Evolutionary conservation across 2,888 invertebrate genomes (phyloP), one percentile per base, ranked within the genome.

Genomic region (Apocheima hispidaria): DNA sequence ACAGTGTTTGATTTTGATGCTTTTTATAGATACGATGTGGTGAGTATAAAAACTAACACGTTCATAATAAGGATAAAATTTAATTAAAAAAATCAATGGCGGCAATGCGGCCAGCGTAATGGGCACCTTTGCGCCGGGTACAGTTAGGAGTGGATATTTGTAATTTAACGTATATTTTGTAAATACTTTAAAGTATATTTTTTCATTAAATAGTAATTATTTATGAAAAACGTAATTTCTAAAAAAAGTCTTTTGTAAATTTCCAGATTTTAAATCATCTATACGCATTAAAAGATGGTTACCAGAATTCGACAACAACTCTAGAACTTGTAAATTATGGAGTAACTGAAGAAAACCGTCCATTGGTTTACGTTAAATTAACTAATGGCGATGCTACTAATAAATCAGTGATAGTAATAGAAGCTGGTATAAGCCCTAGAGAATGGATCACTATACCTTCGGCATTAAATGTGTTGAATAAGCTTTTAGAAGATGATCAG

Each of bases 401-500:
- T 1, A 94, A 94, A 63, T 94, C 94, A 0, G 86, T 92, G 2
- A 86, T 94, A 46, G 80, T 95, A 7, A 79, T 95, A 14, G 95
- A 95, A 80, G 94, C 92, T 49, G 95, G 93, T 2, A 94, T 95
- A 18, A 94, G 94, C 72, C 94, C 95, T 1, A 93, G 96, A 56
- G 96, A 96, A 80, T 96, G 96, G 96, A 94, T 95, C 20, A 94
- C 96, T 0, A 93, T 95, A 3, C 93, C 95, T 18, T 92, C 94
- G 0, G 95, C 94, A 0, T 77, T 96, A 0, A 95, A 95, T 73
- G 84, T 95, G 36, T 93, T 96, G 30, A 87, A 94, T 56, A 93
- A 94, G 78, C 73, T 96, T 49, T 81, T 95, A 14, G 92, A 90
- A 59, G 93, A 94, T 60, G 76, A 78, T 77, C 52, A 82, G 60